Percentiles rank a stretch among this genome's conserved stretches.
These are phyloP conservation scores for Zaprionus tsacasi DNA, from an alignment of 1,140 invertebrate genomes.

Conservation along the genomic window DNA sequence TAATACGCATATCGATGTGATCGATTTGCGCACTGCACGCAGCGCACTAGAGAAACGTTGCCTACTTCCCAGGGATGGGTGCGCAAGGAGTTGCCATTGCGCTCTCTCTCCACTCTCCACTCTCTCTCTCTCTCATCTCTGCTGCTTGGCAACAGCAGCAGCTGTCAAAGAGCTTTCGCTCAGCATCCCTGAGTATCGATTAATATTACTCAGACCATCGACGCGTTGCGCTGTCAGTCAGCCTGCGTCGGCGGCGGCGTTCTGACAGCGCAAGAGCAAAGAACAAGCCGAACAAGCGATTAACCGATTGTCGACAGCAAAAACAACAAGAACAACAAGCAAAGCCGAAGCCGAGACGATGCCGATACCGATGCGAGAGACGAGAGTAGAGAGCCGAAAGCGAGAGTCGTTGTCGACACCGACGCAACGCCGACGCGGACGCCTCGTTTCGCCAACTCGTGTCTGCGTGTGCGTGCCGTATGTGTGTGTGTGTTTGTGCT, in stretches of 20 bases:
- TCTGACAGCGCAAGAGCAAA: slow-evolving; percentile 62
- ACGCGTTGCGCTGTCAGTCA: slow-evolving; percentile 35
- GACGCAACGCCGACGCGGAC: slow-evolving; percentile 45
- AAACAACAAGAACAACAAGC: slow-evolving; percentile 28
- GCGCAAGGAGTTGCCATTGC: slow-evolving; percentile 20
- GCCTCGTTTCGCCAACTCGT: slow-evolving; percentile 70
- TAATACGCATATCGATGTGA: neutral
- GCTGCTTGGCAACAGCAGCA: slow-evolving; percentile 21
- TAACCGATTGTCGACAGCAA: neutral
- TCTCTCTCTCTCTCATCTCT: neutral
- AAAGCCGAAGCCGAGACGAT: slow-evolving; percentile 29
- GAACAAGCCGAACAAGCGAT: slow-evolving; percentile 14
- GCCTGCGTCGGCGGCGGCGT: slow-evolving; percentile 35
- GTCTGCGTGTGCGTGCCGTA: slow-evolving; percentile 32
- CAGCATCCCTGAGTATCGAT: slow-evolving; percentile 20
- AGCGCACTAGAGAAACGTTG: slow-evolving; percentile 20
- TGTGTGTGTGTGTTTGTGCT: slow-evolving; percentile 40
- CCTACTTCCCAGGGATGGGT: slow-evolving; percentile 34
- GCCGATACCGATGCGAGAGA: slow-evolving; percentile 4
- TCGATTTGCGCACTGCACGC: slow-evolving; percentile 45
- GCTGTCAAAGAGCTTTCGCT: slow-evolving; percentile 27
- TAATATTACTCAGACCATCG: slow-evolving; percentile 46
- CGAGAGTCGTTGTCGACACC: slow-evolving; percentile 17
- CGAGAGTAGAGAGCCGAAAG: neutral
- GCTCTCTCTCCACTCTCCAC: neutral